These are phyloP conservation scores for Coelinius sp. DNA, from an alignment of 2,888 invertebrate species.

Conservation along the genomic window DNA sequence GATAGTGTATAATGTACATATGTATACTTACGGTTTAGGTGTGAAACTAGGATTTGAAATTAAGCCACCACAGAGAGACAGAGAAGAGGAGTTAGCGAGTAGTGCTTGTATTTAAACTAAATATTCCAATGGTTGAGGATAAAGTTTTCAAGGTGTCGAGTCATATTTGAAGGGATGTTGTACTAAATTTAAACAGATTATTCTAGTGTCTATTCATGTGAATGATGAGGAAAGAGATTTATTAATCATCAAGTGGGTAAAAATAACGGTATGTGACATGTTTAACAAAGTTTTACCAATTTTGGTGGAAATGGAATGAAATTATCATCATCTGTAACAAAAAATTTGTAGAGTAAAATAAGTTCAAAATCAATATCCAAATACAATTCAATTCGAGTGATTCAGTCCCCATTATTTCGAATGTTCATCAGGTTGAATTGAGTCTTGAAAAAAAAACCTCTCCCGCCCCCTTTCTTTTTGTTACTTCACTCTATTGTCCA, in stretches of 20 bases:
- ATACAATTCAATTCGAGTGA: neutral
- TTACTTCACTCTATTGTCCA: neutral
- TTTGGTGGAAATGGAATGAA: no score
- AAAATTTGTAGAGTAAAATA: no score
- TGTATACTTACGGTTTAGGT: neutral
- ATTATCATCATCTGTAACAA: no score
- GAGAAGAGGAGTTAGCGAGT: neutral
- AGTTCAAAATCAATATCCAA: neutral
- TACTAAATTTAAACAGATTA: neutral
- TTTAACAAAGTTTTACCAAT: no score
- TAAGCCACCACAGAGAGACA: constrained; percentile 23
- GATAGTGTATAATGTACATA: neutral
- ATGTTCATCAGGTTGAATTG: neutral
- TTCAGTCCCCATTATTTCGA: neutral
- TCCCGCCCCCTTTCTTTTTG: neutral
- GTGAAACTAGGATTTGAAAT: constrained; percentile 28
- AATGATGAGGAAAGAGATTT: neutral
- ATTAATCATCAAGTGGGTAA: neutral
- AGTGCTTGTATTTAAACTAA: constrained; percentile 10
- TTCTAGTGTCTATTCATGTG: neutral
- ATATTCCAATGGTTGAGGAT: neutral
- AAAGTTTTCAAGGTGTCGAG: neutral
- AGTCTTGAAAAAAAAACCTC: neutral
- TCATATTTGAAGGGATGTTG: neutral
- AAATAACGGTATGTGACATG: no score